A percentile compares a stretch with the other conserved stretches of the same genome.
Evolutionary conservation across 2,113 vertebrate species (phyloP).

Genomic region (Ammospiza caudacuta): DNA sequence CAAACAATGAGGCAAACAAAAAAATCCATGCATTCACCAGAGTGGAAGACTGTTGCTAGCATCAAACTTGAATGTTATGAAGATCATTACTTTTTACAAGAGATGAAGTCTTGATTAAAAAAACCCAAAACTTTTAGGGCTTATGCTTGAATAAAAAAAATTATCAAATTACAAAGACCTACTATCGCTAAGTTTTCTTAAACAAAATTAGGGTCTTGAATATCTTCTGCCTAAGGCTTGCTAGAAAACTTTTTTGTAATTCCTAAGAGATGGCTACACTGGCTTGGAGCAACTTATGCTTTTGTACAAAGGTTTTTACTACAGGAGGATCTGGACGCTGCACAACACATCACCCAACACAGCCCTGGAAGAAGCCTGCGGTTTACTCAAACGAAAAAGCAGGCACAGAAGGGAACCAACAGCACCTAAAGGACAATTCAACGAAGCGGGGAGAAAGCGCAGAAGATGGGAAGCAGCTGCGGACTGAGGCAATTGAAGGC

Average conservation of each 20-base stretch:
- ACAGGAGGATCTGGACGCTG: background rate
- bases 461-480: fast-evolving
- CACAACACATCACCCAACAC: fast-evolving
- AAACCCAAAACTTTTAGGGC: background rate
- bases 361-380: fast-evolving
- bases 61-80: background rate
- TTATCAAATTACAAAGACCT: background rate
- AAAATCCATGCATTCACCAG: background rate
- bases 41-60: background rate
- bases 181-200: fast-evolving
- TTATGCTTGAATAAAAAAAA: background rate
- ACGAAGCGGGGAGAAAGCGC: fast-evolving
- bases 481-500: fast-evolving
- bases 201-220: background rate
- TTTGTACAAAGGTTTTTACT: background rate
- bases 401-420: background rate
- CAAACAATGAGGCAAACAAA: background rate
- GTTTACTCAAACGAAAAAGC: fast-evolving
- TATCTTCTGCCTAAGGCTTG: background rate
- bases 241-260: background rate
- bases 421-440: fast-evolving
- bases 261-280: background rate
- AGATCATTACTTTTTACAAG: background rate
- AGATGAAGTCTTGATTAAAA: background rate
- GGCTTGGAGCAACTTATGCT: background rate